Evolutionary conservation across 2,888 invertebrate species (phyloP), one percentile per base, ranked within the genome.

Genomic region (Agrochola macilenta): DNA sequence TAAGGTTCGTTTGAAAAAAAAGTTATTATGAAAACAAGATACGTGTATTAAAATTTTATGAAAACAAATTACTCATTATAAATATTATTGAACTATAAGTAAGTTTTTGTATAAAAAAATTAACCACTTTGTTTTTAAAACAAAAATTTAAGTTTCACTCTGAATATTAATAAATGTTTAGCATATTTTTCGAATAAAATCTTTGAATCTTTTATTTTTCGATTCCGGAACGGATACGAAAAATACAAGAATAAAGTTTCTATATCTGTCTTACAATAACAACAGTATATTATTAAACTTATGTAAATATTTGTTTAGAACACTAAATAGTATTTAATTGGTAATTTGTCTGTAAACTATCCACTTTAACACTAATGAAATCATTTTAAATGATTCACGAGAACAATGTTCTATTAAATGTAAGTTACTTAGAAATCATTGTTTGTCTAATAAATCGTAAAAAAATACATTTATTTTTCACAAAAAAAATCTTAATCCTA

Each of bases 101-200:
- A 66, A 12, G 20, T 46, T 66, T 43, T 46, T 46, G 20, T 46
- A 20, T 0, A 46, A 46, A 17, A 26, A 9, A 20, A 8, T 0
- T 26, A 12, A 43, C 5, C 14, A 49, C 5, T 30, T 4, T 46
- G 5, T 49, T 49, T 30, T 12, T 30, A 58, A 74, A 82, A 64
- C 30, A 63, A 58, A 58, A 30, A 12, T 86, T 87, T 85, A 84
- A 84, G 85, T 87, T 91, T 89, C 89, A 90, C 85, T 88, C 76
- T 79, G 82, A 75, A 86, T 84, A 89, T 90, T 87, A 84, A 66
- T 90, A 85, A 79, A 78, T 87, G 80, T 82, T 89, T 85, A 82
- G 58, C 86, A 84, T 85, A 82, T 88, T 85, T 83, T 76, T 75
- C 79, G 76, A 75, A 87, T 85, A 46, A 46, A 46, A 46, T 46